Evolutionary conservation across 2,113 vertebrate species (phyloP), one percentile per base, ranked within the genome.

Genomic region (Psittacula cyanocephala): DNA sequence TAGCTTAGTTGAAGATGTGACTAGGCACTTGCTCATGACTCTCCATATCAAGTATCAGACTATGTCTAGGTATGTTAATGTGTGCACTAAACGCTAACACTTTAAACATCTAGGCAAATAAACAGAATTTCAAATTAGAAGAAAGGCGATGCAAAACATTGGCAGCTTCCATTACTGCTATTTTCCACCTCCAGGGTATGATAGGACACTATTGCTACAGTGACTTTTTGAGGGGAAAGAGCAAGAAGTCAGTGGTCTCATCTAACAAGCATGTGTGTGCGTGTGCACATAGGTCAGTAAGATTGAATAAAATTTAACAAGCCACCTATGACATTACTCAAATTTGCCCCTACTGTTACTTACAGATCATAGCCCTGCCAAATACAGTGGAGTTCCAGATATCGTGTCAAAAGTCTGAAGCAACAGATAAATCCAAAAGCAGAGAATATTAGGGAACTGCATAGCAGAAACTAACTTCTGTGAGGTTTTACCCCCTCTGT

Each of bases 261-360:
- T 72, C 72, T 94, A 55, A 87, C 70, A 49, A 20, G 57, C 52
- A 64, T 4, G 44, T 82, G 57, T 65, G 17, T 83, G 60, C 11
- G 0, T 79, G 65, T 69, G 57, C 88, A 94, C 96, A 60, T 86
- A 84, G 96, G n/a, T 89, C 81, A 88, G 75, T 94, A 84, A 85
- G 57, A 95, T 82, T 89, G 94, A 96, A 91, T 91, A 80, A 81
- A 91, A 59, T 31, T 89, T 74, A 93, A 91, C 52, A 81, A 97
- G 47, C 92, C 96, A 96, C 94, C 77, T 87, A 89, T 4, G 69
- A 95, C 82, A 86, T 88, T 70, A 80, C 80, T 81, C 81, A 63
- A 14, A 71, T 81, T 87, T 95, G 71, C 87, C 89, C 79, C 60
- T 69, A 46, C 70, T 49, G 43, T 72, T 69, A 13, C 79, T 86